A percentile compares a stretch with the other conserved stretches of the same genome.
Conservation (phyloP, 2,797 vertebrate species). For the Hypotaenidia philippensis region DNA sequence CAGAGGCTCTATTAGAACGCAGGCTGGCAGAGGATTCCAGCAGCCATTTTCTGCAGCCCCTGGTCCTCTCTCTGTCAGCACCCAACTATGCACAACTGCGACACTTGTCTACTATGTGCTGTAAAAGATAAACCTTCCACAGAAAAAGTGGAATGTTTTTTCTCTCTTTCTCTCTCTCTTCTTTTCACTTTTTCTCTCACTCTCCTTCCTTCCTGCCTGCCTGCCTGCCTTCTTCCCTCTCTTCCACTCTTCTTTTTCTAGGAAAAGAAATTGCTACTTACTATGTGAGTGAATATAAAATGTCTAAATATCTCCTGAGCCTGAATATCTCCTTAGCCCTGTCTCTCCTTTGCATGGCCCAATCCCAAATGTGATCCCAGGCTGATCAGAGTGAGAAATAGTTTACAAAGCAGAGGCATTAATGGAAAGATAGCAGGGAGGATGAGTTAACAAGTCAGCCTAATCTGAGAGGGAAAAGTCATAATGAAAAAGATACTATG, state of each 20-base stretch:
- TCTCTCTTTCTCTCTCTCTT: too few relatives aligned
- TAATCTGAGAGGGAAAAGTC: constrained; percentile 20
- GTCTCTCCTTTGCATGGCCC: neutral
- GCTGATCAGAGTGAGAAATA: neutral
- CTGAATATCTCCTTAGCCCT: neutral
- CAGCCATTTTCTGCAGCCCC: too few relatives aligned
- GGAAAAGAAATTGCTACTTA: neutral
- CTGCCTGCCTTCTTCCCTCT: neutral
- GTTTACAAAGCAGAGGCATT: constrained; percentile 18
- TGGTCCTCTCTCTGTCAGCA: too few relatives aligned
- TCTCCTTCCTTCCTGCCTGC: too few relatives aligned
- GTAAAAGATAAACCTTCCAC: neutral
- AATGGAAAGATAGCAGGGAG: neutral
- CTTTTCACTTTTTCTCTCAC: too few relatives aligned
- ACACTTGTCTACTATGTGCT: neutral
- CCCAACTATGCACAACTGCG: too few relatives aligned
- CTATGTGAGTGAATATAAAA: neutral
- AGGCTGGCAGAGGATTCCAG: too few relatives aligned
- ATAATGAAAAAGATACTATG: neutral
- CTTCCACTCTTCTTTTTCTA: neutral
- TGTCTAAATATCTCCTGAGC: neutral
- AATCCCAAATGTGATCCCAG: neutral
- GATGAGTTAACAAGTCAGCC: constrained; percentile 40
- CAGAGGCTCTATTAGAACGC: too few relatives aligned
- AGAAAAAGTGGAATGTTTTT: neutral